These are phyloP conservation scores for Microtus pennsylvanicus DNA, from an alignment of 2,113 vertebrate species.

Conservation along the genomic window DNA sequence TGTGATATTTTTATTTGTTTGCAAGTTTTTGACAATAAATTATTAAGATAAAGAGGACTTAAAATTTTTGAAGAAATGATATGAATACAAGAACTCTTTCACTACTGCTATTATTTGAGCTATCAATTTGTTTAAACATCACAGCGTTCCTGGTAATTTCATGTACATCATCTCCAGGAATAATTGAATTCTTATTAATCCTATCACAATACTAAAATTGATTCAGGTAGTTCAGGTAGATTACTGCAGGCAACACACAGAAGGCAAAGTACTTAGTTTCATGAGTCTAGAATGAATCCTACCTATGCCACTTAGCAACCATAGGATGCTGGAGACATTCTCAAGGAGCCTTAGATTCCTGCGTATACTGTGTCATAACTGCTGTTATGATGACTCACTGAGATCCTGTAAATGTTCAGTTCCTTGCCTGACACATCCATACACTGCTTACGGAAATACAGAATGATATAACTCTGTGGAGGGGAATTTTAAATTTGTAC, in stretches of 20 bases:
- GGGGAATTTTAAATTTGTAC: not conserved
- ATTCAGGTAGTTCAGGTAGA: not conserved
- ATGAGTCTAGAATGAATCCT: not conserved
- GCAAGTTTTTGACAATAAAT: not conserved
- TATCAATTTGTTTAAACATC: not conserved
- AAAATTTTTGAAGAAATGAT: not conserved
- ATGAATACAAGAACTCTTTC: not conserved
- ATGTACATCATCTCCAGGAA: not conserved
- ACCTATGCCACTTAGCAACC: not conserved
- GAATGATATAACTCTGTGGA: not conserved
- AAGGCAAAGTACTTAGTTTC: not conserved
- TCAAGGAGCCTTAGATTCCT: not conserved
- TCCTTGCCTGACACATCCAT: not conserved
- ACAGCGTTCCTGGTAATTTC: not conserved
- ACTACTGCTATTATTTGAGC: not conserved
- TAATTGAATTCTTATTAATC: constrained; percentile 1
- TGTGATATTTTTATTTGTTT: not conserved
- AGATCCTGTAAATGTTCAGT: not conserved
- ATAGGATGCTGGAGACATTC: not conserved
- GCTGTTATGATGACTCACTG: not conserved
- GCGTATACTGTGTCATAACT: not conserved
- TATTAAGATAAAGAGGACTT: not conserved
- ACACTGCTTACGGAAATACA: not conserved
- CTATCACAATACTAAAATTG: not conserved
- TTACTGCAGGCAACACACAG: not conserved